Evolutionary conservation across 2,888 invertebrate genomes (phyloP).

Genomic region (Diachrysia chrysitis): DNA sequence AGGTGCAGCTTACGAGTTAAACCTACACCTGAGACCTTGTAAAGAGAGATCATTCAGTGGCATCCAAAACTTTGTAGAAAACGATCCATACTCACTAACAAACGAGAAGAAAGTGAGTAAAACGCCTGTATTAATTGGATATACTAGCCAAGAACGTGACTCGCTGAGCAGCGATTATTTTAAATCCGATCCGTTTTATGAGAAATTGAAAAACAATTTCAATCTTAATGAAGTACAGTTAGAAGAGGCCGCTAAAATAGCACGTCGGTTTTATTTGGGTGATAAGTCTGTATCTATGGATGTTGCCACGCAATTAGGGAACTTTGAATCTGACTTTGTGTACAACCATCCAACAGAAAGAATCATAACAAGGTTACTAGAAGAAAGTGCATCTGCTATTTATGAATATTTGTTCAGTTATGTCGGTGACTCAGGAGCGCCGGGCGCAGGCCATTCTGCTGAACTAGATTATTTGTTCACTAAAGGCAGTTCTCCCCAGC

Average conservation of each 20-base stretch:
- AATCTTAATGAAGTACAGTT: conserved; percentile 72
- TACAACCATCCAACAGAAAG: conserved; percentile 79
- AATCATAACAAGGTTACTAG: conserved; percentile 71
- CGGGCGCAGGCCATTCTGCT: conserved; percentile 72
- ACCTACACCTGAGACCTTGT: conserved; percentile 76
- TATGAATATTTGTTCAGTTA: conserved; percentile 81
- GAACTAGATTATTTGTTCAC: conserved; percentile 80
- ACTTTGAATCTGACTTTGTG: conserved; percentile 80
- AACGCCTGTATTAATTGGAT: conserved; percentile 80
- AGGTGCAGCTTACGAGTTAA: conserved; percentile 72
- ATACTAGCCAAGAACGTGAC: conserved; percentile 73
- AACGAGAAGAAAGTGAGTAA: conserved; percentile 76
- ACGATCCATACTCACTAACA: conserved; percentile 75
- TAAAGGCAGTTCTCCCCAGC: conserved; percentile 37
- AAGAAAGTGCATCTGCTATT: conserved; percentile 75
- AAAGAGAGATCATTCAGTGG: conserved; percentile 81
- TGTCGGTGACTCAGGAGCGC: conserved; percentile 62
- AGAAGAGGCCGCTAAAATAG: conserved; percentile 65
- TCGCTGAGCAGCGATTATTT: conserved; percentile 68
- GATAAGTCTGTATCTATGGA: conserved; percentile 71
- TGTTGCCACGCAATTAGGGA: conserved; percentile 66
- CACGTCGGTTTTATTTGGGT: conserved; percentile 82
- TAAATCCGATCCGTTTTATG: conserved; percentile 74
- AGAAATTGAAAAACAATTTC: conserved; percentile 74
- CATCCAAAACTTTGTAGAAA: conserved; percentile 77